These are phyloP conservation scores for Sesamia nonagrioides DNA, from an alignment of 1,140 invertebrate genomes.

Conservation along the genomic window DNA sequence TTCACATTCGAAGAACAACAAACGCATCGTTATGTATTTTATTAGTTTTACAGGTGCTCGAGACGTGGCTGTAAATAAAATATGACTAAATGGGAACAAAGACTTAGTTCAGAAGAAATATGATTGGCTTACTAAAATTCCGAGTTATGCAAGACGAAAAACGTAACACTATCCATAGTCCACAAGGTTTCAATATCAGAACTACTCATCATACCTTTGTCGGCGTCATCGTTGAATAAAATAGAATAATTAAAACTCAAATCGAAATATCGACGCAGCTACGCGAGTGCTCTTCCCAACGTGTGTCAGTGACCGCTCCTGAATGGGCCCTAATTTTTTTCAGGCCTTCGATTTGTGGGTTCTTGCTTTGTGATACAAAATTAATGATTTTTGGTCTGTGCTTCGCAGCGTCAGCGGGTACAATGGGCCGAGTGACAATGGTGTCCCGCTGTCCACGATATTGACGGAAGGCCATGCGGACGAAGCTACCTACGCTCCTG, in stretches of 20 bases:
- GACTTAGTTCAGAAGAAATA: conserved; percentile 13
- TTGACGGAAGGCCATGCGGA: conserved; percentile 81
- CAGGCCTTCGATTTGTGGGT: conserved; percentile 84
- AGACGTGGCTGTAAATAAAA: conserved; percentile 30
- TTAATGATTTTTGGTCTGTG: conserved; percentile 87
- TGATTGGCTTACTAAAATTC: conserved; percentile 13
- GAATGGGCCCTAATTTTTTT: conserved; percentile 82
- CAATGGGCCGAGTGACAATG: conserved; percentile 83
- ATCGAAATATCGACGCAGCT: conserved; percentile 69
- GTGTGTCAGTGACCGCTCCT: conserved; percentile 78
- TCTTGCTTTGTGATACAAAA: conserved; percentile 86
- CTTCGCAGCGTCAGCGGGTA: conserved; percentile 73
- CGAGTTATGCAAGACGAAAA: conserved; percentile 18
- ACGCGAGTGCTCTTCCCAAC: conserved; percentile 64
- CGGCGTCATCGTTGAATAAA: conserved; percentile 57
- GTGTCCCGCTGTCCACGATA: conserved; percentile 84
- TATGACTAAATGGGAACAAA: conserved; percentile 33
- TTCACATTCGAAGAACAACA: conserved; percentile 67
- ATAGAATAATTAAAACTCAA: conserved; percentile 64
- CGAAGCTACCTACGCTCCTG: conserved; percentile 85
- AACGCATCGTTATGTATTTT: conserved; percentile 75
- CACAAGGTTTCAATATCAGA: conserved; percentile 51
- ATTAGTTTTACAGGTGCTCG: conserved; percentile 65
- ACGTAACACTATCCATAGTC: conserved; percentile 46
- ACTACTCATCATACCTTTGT: conserved; percentile 53